Base-by-base conservation (phyloP, 2,797 vertebrate species). In the Malurus leucopterus region DNA sequence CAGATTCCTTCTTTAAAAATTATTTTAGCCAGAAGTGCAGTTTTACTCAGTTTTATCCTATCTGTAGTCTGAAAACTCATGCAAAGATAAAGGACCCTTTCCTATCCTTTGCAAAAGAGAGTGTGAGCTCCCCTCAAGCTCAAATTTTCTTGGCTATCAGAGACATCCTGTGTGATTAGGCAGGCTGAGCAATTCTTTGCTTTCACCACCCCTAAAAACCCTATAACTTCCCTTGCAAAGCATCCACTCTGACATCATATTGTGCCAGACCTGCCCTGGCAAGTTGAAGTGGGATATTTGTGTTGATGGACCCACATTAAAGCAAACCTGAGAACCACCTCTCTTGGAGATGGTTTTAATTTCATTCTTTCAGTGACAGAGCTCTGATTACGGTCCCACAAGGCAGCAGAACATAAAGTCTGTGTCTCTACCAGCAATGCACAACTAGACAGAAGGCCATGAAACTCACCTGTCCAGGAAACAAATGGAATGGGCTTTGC, bases 301-400 rank as follows among this genome's bases (percentile, higher is more conserved):
- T 32, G 27, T 32, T 76, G 73, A 43, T 9, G 20, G 29, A 53
- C 47, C 17, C 11, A 24, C 1, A 0, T 62, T n/a, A 83, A 40
- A 72, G 43, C 32, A 83, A 40, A 74, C 16, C 8, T 58, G 30
- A 70, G 32, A 64, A 68, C 20, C 14, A 17, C 0, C 4, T 85
- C 27, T 17, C 16, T 54, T 71, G 44, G 43, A 80, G 71, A 62
- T 75, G 72, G 43, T 91, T 93, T 73, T 69, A 54, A 84, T 87
- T 62, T 95, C 65, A 23, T 95, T 89, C 55, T 90, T 64, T 89
- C 44, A 83, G 89, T 43, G 12, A 86, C 85, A 85, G 16, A 49
- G 40, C 32, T 41, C 55, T 30, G 23, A 84, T 79, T 90, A 63
- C 38, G 59, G 9, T 81, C 40, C 32, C 58, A 83, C 13, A 26